Conservation (phyloP, 2,888 invertebrate species). For the Syrphus vitripennis region DNA sequence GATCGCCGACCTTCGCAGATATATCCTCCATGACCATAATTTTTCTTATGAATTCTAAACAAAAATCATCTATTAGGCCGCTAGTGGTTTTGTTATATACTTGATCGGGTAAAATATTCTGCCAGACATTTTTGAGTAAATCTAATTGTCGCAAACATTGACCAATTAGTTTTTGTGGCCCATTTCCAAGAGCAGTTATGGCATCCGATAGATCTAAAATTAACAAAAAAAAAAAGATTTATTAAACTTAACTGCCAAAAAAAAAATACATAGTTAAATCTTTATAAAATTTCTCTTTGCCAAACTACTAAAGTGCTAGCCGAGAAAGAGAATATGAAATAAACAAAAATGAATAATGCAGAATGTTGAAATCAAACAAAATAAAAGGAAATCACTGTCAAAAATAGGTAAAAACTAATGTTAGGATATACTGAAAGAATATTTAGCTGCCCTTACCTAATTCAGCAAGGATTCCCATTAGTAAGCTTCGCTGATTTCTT, state of each 20-base stretch:
- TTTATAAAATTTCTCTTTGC: too few species aligned
- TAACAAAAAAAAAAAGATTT: not conserved
- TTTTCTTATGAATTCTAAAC: constrained; percentile 78
- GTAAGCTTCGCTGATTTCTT: constrained; percentile 88
- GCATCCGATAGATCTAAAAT: constrained; percentile 76
- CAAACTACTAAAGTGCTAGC: too few species aligned
- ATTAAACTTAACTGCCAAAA: too few species aligned
- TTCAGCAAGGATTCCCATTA: constrained; percentile 88
- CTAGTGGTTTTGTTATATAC: constrained; percentile 89
- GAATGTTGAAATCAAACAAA: not conserved
- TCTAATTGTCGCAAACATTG: constrained; percentile 93
- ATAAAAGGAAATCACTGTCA: too few species aligned
- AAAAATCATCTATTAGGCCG: constrained; percentile 81
- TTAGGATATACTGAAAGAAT: not conserved
- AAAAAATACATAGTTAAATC: too few species aligned
- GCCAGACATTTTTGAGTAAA: constrained; percentile 93
- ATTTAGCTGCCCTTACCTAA: constrained; percentile 83
- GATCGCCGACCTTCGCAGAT: constrained; percentile 90
- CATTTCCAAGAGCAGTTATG: constrained; percentile 77
- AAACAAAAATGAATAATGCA: too few species aligned
- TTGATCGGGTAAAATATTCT: constrained; percentile 89
- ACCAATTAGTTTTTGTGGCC: constrained; percentile 86
- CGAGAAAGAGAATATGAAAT: too few species aligned
- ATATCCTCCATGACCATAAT: constrained; percentile 92
- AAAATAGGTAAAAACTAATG: too few species aligned